Evolutionary conservation across 2,888 invertebrate species (phyloP), one percentile per base, ranked within the genome.

Genomic region (Agrotis puta): DNA sequence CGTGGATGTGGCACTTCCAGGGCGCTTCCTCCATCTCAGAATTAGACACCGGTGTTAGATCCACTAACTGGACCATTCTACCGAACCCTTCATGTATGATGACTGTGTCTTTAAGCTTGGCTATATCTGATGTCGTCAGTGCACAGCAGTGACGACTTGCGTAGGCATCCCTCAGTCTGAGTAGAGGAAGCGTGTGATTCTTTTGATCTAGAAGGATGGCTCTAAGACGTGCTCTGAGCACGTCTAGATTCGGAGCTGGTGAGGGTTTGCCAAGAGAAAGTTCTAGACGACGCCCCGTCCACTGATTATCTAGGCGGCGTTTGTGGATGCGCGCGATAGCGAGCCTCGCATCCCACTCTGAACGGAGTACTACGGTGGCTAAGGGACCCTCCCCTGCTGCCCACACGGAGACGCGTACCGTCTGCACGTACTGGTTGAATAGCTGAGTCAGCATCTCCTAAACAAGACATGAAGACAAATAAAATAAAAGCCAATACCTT

Each of bases 281-380:
- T 79, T 98, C 97, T 71, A 99, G 98, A 63, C 98, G 95, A 87
- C 98, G 98, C 81, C 97, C 97, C 11, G 98, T 89, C 95, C 95
- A 95, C 56, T 92, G 91, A 88, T 90, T 90, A 79, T 95, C 98
- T 70, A 99, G 96, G 88, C 98, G 98, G 71, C 97, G 97, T 70
- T 98, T 97, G 92, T 99, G 98, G 61, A 98, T 96, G 88, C 98
- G 97, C 0, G 98, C 98, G 80, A 99, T 98, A 47, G 98, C 98
- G 27, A 97, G 96, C 66, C 97, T 97, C 0, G 97, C 97, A 87
- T 98, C 98, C 88, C 97, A 97, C 70, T 97, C 95, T 1, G 97
- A 97, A 0, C 97, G 96, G 1, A 99, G 97, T 87, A 97, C 97
- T 0, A 98, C 97, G 27, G 97, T 97, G 0, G 98, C 98, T 6